Conservation (phyloP, 92 coral and sea anemone genomes). For the Heteractis magnifica region DNA sequence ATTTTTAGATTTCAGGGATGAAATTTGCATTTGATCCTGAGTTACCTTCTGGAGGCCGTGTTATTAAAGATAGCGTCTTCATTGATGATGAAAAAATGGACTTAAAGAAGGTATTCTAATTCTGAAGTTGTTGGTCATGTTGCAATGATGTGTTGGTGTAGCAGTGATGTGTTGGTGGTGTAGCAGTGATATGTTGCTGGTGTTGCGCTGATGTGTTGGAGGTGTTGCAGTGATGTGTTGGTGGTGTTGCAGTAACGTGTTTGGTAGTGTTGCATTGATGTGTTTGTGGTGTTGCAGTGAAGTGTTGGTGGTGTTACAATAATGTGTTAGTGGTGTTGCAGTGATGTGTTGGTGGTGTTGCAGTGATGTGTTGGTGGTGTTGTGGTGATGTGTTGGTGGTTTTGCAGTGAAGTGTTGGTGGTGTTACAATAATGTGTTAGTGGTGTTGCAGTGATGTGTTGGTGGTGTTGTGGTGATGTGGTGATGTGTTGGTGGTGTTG, state of each 20-base stretch:
- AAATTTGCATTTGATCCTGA: slow-evolving; percentile 82
- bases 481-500: neutral
- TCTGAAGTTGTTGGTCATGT: neutral
- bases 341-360: neutral
- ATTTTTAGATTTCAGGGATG: slow-evolving; percentile 86
- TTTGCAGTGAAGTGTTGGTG: neutral
- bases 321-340: neutral
- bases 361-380: slow-evolving; percentile 1
- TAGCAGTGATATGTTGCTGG: too few relatives aligned
- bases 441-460: neutral
- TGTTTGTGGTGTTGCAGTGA: neutral
- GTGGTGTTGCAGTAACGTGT: too few relatives aligned
- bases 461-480: neutral
- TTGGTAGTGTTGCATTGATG: too few relatives aligned
- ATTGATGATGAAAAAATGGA: slow-evolving; percentile 58
- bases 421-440: neutral
- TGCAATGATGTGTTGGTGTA: neutral
- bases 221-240: too few relatives aligned
- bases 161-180: too few relatives aligned
- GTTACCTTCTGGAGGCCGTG: slow-evolving; percentile 66
- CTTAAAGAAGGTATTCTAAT: slow-evolving; percentile 51
- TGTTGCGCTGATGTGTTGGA: too few relatives aligned
- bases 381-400: neutral
- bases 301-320: neutral
- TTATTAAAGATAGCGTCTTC: slow-evolving; percentile 59